Percentiles rank a stretch among this genome's conserved stretches.
These are phyloP conservation scores for Agrochola litura DNA, from an alignment of 2,888 invertebrate genomes.

Conservation along the genomic window DNA sequence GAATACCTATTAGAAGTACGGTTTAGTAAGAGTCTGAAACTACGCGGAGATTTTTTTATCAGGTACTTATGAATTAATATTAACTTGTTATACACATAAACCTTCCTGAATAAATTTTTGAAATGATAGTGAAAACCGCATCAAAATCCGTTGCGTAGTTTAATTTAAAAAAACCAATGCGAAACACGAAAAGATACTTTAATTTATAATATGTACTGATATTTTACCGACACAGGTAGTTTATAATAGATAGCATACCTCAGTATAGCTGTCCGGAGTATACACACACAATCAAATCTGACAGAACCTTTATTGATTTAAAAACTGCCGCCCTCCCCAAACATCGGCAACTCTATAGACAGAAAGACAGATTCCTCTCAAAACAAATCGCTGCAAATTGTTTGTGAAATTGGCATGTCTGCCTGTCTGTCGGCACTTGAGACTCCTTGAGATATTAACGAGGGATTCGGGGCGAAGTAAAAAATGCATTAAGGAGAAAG, in stretches of 20 bases:
- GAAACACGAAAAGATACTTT: too few species aligned
- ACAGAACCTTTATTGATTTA: background rate
- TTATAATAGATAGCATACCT: background rate
- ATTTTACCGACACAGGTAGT: background rate
- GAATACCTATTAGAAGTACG: background rate
- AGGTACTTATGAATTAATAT: too few species aligned
- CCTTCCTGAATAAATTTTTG: too few species aligned
- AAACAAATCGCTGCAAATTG: constrained; percentile 16
- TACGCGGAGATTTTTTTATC: too few species aligned
- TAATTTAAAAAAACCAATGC: too few species aligned
- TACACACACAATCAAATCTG: background rate
- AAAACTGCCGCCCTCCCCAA: background rate
- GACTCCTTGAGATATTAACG: constrained; percentile 10
- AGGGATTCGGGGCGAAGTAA: background rate
- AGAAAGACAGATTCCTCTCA: background rate
- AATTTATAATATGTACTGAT: too few species aligned
- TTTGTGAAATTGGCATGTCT: constrained; percentile 22
- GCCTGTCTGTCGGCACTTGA: background rate
- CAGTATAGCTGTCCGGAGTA: background rate
- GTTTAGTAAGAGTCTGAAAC: background rate
- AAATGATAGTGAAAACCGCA: too few species aligned
- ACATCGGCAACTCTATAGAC: background rate
- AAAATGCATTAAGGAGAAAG: constrained; percentile 4
- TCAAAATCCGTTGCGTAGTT: too few species aligned
- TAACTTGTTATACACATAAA: too few species aligned